Evolutionary conservation across 2,888 invertebrate genomes (phyloP), one percentile per base, ranked within the genome.

Genomic region (Brachypalpus laphriformis): DNA sequence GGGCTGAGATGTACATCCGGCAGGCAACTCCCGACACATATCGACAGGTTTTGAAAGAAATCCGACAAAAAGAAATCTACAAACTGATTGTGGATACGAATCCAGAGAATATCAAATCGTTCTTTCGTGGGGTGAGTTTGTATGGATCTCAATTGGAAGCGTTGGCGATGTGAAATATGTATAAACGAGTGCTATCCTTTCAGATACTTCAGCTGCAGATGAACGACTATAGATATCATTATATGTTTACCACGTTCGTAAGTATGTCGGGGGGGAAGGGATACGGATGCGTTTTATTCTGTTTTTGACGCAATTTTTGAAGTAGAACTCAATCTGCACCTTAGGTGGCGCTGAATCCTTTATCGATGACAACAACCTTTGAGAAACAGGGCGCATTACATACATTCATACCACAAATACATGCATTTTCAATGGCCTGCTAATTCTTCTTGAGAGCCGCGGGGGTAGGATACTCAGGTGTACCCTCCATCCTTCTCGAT

Each of bases 191-290:
- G n/a, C n/a, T n/a, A n/a, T 78, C 28, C 22, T 85, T 74, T 11
- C 95, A 98, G 98, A 97, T 98, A 88, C 93, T 98, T 14, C 97
- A 98, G 90, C 93, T 98, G 8, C 98, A 98, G 92, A 98, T 98
- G 98, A 98, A 98, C 90, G 98, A 98, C 90, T 97, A 97, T 91
- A 94, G 97, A 89, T 98, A 98, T 90, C 98, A 98, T 91, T 98
- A 98, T 91, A 96, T 98, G 93, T 98, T 98, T 90, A 98, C 98
- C 14, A 97, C 98, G 3, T 96, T 98, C 92, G 98, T 98, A 94
- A 96, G 97, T 96, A 66, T 28, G n/a, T n/a, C n/a, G n/a, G n/a
- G n/a, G n/a, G n/a, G n/a, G n/a, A n/a, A n/a, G n/a, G n/a, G n/a
- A n/a, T n/a, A n/a, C n/a, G n/a, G n/a, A n/a, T n/a, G n/a, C n/a